phyloP scores from a whole-genome alignment of 2,797 vertebrate species.

The Enteromius anoplus region DNA sequence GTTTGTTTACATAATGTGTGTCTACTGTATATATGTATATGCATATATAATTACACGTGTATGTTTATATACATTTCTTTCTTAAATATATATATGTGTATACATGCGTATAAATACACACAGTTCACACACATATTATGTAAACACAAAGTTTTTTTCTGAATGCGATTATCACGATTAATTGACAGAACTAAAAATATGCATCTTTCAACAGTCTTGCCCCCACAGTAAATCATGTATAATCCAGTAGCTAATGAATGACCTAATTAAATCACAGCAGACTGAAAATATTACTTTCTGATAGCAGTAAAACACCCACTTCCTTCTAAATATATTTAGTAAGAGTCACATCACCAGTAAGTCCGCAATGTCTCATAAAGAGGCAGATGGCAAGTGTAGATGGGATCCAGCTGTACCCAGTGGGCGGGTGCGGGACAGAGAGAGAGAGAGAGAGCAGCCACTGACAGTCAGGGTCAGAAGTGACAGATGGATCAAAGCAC shows the following conservation, averaged over 20 bases:
- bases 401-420: conserved; percentile 12
- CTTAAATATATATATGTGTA: no score
- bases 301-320: not conserved
- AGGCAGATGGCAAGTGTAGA: conserved; percentile 23
- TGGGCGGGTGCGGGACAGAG: not conserved
- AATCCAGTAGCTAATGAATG: not conserved
- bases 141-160: not conserved
- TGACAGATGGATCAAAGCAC: conserved; percentile 41
- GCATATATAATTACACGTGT: no score
- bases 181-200: not conserved
- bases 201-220: not conserved
- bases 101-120: not conserved
- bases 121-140: no score
- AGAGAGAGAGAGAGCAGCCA: conserved; percentile 4
- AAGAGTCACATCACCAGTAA: not conserved
- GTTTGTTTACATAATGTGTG: not conserved
- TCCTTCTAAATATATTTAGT: conserved; percentile 11
- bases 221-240: not conserved
- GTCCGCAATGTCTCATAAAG: not conserved
- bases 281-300: not conserved
- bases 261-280: not conserved
- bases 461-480: conserved; percentile 32
- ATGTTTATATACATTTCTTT: no score
- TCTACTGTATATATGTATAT: no score
- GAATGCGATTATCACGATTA: not conserved